Base-by-base conservation (phyloP, 2,113 vertebrate genomes). In the Halcyon senegalensis region DNA sequence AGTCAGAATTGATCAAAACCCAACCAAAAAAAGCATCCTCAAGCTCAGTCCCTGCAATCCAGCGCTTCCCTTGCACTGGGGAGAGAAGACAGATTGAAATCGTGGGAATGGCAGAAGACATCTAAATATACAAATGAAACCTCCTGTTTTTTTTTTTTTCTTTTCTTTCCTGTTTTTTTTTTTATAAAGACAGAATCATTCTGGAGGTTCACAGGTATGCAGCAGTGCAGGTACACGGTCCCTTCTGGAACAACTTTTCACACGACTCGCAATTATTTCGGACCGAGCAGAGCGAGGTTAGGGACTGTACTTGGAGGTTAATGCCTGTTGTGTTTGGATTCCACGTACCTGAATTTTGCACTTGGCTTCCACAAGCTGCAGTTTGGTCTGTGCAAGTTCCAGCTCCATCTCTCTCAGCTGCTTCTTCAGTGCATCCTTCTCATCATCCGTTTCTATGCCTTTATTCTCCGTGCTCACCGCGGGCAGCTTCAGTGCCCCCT, bases 301-400 rank as follows among this genome's bases (percentile, higher is more conserved):
- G 51, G 19, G 72, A 72, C 28, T 53, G 51, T 27, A 53, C 51
- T 28, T 53, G 15, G 14, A 53, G 51, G 27, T 53, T 53, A 28
- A 53, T 8, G 50, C 25, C 50, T 25, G 37, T 58, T 81, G 58
- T 24, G 60, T 55, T 28, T 43, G 62, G 35, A 46, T 41, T 59
- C 87, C n/a, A 89, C 90, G 0, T 89, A 99, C 99, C 99, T 99
- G 99, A 87, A 99, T 99, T 98, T 99, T 99, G 89, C 99, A 99
- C 97, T 99, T 99, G 96, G 99, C 99, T 98, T 99, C 99, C 97
- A 99, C 99, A 87, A 99, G 98, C 97, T 99, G 99, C 93, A 99
- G 98, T 93, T 99, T 99, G 94, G 99, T 99, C 96, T 99, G 99
- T n/a, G 99, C 99, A 96, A 99, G 97, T 84, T 99, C 99, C 97